Conservation (phyloP, 1,140 invertebrate genomes). For the Parasteatoda tepidariorum region DNA sequence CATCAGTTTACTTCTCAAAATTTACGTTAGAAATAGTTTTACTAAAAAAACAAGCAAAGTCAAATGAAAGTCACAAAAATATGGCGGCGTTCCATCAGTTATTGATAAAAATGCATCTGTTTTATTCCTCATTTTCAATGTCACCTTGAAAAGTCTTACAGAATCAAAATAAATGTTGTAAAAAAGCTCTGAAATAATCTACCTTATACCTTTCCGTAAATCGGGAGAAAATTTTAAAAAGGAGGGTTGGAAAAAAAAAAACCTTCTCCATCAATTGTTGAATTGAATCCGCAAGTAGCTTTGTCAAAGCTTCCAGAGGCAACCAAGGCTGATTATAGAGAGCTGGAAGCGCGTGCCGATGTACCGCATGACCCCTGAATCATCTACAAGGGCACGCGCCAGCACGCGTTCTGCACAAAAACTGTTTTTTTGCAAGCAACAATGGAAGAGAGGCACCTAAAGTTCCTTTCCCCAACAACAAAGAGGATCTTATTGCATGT, state of each 20-base stretch:
- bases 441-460: not conserved
- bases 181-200: not conserved
- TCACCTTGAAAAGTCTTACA: not conserved
- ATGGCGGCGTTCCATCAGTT: not conserved
- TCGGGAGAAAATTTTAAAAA: not conserved
- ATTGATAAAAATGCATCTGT: not conserved
- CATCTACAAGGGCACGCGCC: slow-evolving; percentile 8
- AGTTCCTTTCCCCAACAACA: not conserved
- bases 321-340: not conserved
- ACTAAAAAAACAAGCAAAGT: not conserved
- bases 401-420: not conserved
- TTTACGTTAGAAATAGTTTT: not conserved
- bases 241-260: not conserved
- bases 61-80: not conserved
- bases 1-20: not conserved
- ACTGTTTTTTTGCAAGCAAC: not conserved
- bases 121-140: not conserved
- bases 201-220: not conserved
- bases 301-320: not conserved
- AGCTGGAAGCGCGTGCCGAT: not conserved
- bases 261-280: not conserved
- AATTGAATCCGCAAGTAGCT: not conserved
- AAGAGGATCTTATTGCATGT: not conserved
- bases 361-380: not conserved
- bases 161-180: not conserved